phyloP scores from a whole-genome alignment of 2,888 invertebrate species.

The Dinocampus coccinellae region DNA sequence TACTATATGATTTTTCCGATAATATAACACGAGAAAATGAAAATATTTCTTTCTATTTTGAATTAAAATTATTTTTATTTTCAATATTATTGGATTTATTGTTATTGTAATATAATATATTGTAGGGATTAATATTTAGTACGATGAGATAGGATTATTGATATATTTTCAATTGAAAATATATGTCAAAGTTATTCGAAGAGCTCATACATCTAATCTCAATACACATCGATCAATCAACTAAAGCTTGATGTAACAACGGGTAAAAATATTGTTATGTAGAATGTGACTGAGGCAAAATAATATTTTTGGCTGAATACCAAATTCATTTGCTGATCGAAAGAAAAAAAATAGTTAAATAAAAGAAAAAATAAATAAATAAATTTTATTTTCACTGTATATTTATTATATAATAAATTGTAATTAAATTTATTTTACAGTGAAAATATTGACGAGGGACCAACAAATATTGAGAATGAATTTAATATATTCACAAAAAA shows the following conservation, averaged over 20 bases:
- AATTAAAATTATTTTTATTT: background rate
- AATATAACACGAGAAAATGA: background rate
- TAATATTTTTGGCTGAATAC: slow-evolving; percentile 4
- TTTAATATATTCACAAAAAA: slow-evolving; percentile 7
- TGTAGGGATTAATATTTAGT: no score
- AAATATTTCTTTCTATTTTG: background rate
- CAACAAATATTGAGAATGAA: slow-evolving; percentile 28
- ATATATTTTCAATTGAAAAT: slow-evolving; percentile 15
- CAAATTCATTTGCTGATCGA: background rate
- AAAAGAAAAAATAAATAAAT: background rate
- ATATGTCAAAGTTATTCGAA: slow-evolving; percentile 21
- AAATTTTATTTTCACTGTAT: background rate
- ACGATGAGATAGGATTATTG: background rate
- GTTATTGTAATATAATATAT: no score
- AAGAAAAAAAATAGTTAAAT: background rate
- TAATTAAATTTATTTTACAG: slow-evolving; percentile 9
- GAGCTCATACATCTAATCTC: slow-evolving; percentile 17
- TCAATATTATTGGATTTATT: background rate
- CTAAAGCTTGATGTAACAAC: slow-evolving; percentile 12
- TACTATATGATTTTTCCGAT: background rate
- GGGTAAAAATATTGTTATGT: slow-evolving; percentile 1
- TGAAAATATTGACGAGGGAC: slow-evolving; percentile 35
- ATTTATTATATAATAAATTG: background rate
- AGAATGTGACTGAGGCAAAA: slow-evolving; percentile 19
- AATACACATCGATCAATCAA: slow-evolving; percentile 35